These are phyloP conservation scores for Pelobates cultripes DNA, from an alignment of 2,797 vertebrate species.

Conservation along the genomic window DNA sequence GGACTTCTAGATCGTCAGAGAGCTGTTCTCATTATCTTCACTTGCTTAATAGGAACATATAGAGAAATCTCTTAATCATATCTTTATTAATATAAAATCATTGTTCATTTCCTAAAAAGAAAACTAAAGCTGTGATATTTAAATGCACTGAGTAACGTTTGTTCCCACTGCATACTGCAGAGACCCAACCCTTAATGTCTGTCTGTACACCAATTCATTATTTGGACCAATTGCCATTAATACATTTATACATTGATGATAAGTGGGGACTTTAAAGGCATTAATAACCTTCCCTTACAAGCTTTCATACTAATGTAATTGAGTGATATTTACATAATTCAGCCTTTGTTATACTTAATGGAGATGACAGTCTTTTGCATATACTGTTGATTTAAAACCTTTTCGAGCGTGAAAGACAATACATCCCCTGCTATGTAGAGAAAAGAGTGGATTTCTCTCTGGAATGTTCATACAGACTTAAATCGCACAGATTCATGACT, in stretches of 20 bases:
- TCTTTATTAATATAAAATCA: neutral
- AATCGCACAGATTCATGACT: slow-evolving; percentile 56
- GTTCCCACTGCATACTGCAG: neutral
- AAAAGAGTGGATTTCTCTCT: slow-evolving; percentile 33
- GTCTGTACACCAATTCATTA: neutral
- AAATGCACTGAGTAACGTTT: neutral
- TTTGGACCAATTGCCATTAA: neutral
- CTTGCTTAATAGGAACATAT: too few relatives aligned
- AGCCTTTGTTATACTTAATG: slow-evolving; percentile 13
- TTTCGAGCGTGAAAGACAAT: slow-evolving; percentile 32
- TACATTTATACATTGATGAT: neutral
- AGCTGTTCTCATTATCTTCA: too few relatives aligned
- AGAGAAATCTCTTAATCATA: neutral
- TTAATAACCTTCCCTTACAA: slow-evolving; percentile 1
- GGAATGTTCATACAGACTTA: slow-evolving; percentile 39
- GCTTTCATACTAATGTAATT: slow-evolving; percentile 7
- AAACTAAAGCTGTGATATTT: too few relatives aligned
- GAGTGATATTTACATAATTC: slow-evolving; percentile 35
- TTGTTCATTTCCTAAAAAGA: neutral
- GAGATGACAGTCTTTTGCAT: slow-evolving; percentile 23
- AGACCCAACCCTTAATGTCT: neutral
- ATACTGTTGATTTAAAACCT: slow-evolving; percentile 23
- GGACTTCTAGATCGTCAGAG: too few relatives aligned
- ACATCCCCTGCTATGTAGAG: slow-evolving; percentile 31
- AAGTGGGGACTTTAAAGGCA: neutral